These are phyloP conservation scores for Aythya baeri DNA, from an alignment of 2,113 vertebrate genomes.

Conservation along the genomic window DNA sequence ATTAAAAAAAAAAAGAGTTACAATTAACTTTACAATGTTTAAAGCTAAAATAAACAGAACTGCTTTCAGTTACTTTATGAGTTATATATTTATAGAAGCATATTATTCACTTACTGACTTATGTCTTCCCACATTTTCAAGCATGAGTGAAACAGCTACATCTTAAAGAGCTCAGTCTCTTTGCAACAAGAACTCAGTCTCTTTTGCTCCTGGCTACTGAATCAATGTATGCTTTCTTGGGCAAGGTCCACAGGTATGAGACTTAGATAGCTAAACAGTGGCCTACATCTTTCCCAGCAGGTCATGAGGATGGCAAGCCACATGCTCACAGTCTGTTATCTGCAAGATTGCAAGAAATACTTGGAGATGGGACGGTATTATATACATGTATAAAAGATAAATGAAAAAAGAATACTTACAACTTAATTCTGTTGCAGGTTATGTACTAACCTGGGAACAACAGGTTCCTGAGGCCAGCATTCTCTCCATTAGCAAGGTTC, in stretches of 20 bases:
- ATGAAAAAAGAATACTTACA: neutral
- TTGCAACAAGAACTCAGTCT: neutral
- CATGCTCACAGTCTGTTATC: neutral
- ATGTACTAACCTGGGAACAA: neutral
- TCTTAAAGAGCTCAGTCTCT: neutral
- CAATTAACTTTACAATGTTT: neutral
- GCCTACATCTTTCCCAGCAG: neutral
- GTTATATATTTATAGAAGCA: neutral
- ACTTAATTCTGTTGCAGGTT: neutral
- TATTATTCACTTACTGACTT: neutral
- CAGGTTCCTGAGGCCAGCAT: rapidly evolving
- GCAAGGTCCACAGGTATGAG: neutral
- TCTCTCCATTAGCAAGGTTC: neutral
- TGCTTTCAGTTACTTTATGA: neutral
- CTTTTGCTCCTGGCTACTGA: neutral
- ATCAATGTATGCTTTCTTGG: neutral
- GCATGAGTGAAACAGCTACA: neutral
- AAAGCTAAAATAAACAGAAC: neutral
- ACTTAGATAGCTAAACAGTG: neutral
- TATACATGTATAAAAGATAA: no score
- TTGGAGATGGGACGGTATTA: neutral
- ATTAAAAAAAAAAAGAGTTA: neutral
- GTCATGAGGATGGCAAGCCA: neutral
- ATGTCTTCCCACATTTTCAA: neutral
- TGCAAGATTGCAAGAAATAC: neutral